These are phyloP conservation scores for Romanogobio albipinnatus DNA, from an alignment of 2,113 vertebrate genomes.

Conservation along the genomic window DNA sequence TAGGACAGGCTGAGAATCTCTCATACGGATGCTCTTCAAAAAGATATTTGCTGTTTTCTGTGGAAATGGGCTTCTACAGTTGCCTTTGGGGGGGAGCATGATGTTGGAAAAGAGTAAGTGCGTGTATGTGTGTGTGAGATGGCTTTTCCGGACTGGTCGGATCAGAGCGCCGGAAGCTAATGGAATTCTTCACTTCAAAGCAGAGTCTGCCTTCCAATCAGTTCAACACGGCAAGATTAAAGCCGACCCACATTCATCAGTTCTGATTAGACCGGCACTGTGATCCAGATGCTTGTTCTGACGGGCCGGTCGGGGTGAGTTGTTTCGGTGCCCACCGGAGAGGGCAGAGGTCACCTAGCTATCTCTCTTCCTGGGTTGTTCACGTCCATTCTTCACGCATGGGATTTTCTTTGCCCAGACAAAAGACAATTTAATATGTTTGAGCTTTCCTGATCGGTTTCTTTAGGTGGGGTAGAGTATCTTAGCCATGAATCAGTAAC, in stretches of 20 bases:
- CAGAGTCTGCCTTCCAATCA: slow-evolving; percentile 48
- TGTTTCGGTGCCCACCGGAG: not conserved
- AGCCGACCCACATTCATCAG: slow-evolving; percentile 62
- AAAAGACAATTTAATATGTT: not conserved
- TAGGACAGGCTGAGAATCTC: slow-evolving; percentile 12
- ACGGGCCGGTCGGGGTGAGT: slow-evolving; percentile 44
- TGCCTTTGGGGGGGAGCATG: slow-evolving; percentile 14
- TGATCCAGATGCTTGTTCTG: slow-evolving; percentile 57
- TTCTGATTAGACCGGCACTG: slow-evolving; percentile 62
- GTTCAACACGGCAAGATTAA: slow-evolving; percentile 59
- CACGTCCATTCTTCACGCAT: not conserved
- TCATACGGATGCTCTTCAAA: slow-evolving; percentile 42
- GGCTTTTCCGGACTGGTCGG: slow-evolving; percentile 13
- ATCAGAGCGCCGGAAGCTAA: slow-evolving; percentile 62
- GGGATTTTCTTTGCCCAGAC: slow-evolving; percentile 1
- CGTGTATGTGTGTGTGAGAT: slow-evolving; percentile 13
- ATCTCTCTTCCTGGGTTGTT: not conserved
- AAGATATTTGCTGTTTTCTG: slow-evolving; percentile 28
- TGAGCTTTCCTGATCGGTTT: not conserved
- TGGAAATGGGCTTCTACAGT: slow-evolving; percentile 26
- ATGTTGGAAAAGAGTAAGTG: slow-evolving; percentile 19
- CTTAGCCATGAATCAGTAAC: not conserved
- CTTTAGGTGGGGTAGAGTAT: not conserved
- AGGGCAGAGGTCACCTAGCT: slow-evolving; percentile 22
- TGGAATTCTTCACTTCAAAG: slow-evolving; percentile 65